Percentiles rank a stretch among this genome's conserved stretches.
These are phyloP conservation scores for Lypha dubia DNA, from an alignment of 2,888 invertebrate genomes.

Conservation along the genomic window DNA sequence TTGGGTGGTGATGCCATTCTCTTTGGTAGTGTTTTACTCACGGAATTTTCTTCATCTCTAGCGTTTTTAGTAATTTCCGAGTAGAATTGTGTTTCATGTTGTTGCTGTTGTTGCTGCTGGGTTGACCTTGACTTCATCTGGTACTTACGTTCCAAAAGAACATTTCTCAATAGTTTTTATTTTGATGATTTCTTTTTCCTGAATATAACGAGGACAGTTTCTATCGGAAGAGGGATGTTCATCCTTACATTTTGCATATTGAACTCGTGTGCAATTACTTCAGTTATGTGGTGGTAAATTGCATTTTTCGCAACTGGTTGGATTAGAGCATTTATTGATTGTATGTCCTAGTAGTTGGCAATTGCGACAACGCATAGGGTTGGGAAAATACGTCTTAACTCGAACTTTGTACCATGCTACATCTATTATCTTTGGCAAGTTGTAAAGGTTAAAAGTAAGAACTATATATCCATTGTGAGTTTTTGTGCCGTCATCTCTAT, in stretches of 20 bases:
- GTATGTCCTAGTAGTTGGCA: conserved; percentile 57
- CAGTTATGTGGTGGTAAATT: conserved; percentile 19
- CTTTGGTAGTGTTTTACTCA: no score
- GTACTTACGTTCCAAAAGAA: no score
- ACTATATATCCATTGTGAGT: not conserved
- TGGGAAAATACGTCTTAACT: conserved; percentile 6
- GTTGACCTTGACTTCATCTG: not conserved
- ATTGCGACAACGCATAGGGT: conserved; percentile 43
- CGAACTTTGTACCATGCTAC: conserved; percentile 38
- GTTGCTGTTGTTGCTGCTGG: not conserved
- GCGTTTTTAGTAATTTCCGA: not conserved
- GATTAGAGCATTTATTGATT: conserved; percentile 25
- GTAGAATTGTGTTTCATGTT: no score
- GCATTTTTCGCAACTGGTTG: not conserved
- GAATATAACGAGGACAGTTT: no score
- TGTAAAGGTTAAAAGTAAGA: conserved; percentile 8
- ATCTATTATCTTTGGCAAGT: conserved; percentile 20
- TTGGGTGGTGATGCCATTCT: no score
- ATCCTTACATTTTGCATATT: conserved; percentile 18
- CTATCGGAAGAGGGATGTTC: not conserved
- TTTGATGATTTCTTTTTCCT: no score
- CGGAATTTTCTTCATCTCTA: no score
- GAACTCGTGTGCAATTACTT: not conserved
- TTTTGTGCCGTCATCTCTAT: not conserved
- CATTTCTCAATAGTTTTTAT: no score